These are phyloP conservation scores for Ascidia mentula DNA, from an alignment of 23 tunicate species.

Conservation along the genomic window DNA sequence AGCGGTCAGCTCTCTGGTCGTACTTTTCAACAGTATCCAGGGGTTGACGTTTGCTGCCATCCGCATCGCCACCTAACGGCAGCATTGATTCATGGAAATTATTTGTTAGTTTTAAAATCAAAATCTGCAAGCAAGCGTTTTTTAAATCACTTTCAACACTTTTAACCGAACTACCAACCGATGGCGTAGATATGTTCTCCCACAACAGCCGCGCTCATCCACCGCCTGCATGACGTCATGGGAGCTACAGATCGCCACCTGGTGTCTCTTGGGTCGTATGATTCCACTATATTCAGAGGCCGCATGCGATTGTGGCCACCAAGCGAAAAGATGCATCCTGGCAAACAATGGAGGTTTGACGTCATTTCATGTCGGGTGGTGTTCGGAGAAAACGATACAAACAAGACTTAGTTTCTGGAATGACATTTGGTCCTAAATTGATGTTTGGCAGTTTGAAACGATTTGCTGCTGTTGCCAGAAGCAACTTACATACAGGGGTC, in stretches of 20 bases:
- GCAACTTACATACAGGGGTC: too few relatives aligned
- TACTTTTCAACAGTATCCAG: conserved; percentile 14
- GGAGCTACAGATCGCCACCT: not conserved
- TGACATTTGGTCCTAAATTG: too few relatives aligned
- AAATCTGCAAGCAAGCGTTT: not conserved
- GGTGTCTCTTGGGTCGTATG: not conserved
- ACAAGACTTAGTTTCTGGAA: too few relatives aligned
- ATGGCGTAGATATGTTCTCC: not conserved
- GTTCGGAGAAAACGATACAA: too few relatives aligned
- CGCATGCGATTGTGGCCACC: conserved; percentile 12
- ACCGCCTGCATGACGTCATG: not conserved
- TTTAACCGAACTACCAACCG: not conserved
- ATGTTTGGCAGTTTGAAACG: too few relatives aligned
- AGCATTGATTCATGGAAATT: not conserved
- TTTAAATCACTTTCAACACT: not conserved
- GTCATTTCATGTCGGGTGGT: not conserved
- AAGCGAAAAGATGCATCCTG: conserved; percentile 5
- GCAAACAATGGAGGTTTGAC: not conserved
- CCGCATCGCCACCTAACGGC: conserved; percentile 1
- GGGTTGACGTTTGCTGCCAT: conserved; percentile 1
- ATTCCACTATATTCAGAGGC: not conserved
- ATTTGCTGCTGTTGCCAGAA: too few relatives aligned
- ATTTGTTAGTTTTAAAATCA: not conserved
- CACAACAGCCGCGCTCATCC: conserved; percentile 10
- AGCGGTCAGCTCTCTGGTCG: conserved; percentile 3